These are phyloP conservation scores for Hirtodrosophila cameraria DNA, from an alignment of 2,888 invertebrate species.

Conservation along the genomic window DNA sequence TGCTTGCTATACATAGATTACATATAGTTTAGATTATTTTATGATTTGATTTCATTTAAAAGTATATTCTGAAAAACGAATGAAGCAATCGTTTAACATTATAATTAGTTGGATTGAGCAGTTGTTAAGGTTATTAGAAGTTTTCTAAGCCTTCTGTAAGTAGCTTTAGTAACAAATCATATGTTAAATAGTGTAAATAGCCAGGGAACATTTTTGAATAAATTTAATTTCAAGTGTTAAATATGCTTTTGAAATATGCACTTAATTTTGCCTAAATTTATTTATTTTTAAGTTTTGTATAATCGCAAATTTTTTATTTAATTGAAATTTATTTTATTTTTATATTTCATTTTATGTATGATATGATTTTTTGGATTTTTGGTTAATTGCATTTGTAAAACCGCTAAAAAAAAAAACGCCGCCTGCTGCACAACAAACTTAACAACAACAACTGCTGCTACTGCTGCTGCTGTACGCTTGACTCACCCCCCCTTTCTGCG, in stretches of 20 bases:
- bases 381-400: conserved; percentile 68
- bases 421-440: conserved; percentile 37
- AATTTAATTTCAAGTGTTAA: too few relatives aligned
- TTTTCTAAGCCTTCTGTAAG: background rate
- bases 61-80: too few relatives aligned
- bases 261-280: background rate
- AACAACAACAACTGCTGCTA: conserved; percentile 33
- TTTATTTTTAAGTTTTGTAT: conserved; percentile 3
- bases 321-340: conserved; percentile 11
- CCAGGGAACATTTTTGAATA: too few relatives aligned
- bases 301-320: conserved; percentile 6
- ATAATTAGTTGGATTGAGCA: too few relatives aligned
- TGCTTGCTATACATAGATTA: too few relatives aligned
- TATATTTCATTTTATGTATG: conserved; percentile 40
- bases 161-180: too few relatives aligned
- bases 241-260: background rate
- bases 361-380: conserved; percentile 41
- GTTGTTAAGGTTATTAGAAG: too few relatives aligned
- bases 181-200: too few relatives aligned
- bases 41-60: too few relatives aligned
- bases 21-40: too few relatives aligned
- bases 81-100: too few relatives aligned
- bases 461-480: conserved; percentile 45
- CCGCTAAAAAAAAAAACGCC: conserved; percentile 61
- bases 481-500: background rate